Base-by-base conservation (phyloP, 2,113 vertebrate species). In the Agelaius phoeniceus region DNA sequence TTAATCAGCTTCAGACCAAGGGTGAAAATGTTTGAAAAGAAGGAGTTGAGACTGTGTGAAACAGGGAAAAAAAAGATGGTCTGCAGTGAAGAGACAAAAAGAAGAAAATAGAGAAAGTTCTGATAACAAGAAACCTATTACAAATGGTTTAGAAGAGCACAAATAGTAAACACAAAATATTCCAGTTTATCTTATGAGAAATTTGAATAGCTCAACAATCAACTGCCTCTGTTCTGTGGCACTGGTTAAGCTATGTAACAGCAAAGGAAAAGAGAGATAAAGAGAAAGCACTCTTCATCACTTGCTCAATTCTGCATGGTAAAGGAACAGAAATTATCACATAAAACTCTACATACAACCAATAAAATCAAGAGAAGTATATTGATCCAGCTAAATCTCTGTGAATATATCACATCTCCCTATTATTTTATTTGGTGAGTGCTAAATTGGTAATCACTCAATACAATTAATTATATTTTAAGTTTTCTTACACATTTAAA, bases 51-150 rank as follows among this genome's bases (percentile, higher is more conserved):
- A 26, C 12, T 79, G 9, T 9, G 19, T 81, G 44, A 74, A 90
- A 58, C 0, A 24, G 21, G 2, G 0, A 7, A 28, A 68, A 27
- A 46, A 41, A 33, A 41, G 0, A 19, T 49, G 3, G 4, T 49
- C 31, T 66, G 9, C 1, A 1, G 37, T 37, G 18, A 86, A 86
- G 10, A 23, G 21, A 9, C n/a, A 94, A 83, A 77, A 55, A 9
- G 2, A 11, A 72, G 33, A 72, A 67, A 33, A 51, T 10, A n/a
- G 41, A 26, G 43, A 66, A 85, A 89, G 46, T 37, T 69, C 27
- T 59, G 10, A 44, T 41, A 80, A 33, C 31, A 54, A 20, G 8
- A 76, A 82, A 49, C 0, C 3, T 73, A 13, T 44, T 92, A 69
- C 3, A n/a, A 77, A 11, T 11, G 7, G 5, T 52, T 68, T 90